Percentiles rank a stretch among this genome's conserved stretches.
phyloP scores from a whole-genome alignment of 2,113 vertebrate genomes.

The Chroicocephalus ridibundus region DNA sequence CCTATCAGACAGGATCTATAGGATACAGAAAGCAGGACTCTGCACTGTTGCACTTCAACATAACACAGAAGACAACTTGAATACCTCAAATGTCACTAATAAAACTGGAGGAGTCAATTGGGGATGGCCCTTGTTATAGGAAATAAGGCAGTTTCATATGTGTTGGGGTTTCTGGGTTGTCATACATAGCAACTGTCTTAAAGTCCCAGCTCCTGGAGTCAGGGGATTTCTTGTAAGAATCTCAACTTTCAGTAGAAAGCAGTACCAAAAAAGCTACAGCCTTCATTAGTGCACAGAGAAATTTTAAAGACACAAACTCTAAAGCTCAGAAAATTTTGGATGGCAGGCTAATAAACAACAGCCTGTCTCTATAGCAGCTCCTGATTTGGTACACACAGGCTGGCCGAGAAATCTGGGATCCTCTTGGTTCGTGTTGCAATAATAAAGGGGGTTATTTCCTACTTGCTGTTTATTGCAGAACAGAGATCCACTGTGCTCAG shows the following conservation, averaged over 20 bases:
- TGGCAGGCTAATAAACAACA: background rate
- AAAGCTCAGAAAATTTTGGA: background rate
- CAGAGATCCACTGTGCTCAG: conserved; percentile 49
- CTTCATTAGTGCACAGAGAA: background rate
- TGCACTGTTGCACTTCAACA: background rate
- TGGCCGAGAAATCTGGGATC: background rate
- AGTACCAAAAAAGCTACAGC: background rate
- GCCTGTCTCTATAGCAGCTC: background rate
- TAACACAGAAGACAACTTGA: background rate
- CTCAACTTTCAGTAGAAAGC: background rate
- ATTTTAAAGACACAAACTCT: background rate
- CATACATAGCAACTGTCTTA: background rate
- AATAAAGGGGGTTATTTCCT: conserved; percentile 28
- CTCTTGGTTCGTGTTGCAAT: background rate
- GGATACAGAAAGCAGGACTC: background rate
- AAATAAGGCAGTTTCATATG: background rate
- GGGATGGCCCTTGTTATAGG: background rate
- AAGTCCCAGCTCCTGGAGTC: background rate
- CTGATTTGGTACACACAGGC: background rate
- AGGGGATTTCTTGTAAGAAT: background rate
- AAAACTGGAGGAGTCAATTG: background rate
- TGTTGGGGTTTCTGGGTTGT: background rate
- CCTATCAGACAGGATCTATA: background rate
- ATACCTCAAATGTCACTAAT: background rate
- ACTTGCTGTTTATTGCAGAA: conserved; percentile 40